Evolutionary conservation across 2,888 invertebrate species (phyloP).

Genomic region (Azorinus chamasolen): DNA sequence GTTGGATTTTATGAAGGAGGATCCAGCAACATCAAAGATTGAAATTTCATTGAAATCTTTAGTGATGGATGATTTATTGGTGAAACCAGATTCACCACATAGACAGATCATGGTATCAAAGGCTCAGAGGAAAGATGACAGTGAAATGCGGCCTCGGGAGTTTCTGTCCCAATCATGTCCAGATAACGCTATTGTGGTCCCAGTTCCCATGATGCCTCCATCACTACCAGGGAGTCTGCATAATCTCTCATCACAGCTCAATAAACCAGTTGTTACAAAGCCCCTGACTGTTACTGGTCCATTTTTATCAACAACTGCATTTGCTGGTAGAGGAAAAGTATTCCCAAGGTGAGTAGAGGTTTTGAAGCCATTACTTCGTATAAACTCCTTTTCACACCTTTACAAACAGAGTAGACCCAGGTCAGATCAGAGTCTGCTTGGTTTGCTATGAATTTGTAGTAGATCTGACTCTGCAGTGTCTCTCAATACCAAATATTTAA

Average conservation of each 20-base stretch:
- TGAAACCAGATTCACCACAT: constrained; percentile 92
- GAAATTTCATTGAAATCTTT: constrained; percentile 93
- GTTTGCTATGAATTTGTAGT: too few species aligned
- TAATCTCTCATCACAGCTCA: constrained; percentile 46
- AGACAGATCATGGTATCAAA: constrained; percentile 91
- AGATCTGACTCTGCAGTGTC: too few species aligned
- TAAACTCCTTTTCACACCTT: neutral
- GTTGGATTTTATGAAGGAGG: constrained; percentile 91
- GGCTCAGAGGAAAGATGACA: constrained; percentile 53
- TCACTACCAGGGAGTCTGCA: constrained; percentile 83
- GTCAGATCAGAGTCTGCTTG: too few species aligned
- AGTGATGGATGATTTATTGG: constrained; percentile 95
- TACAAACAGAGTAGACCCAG: too few species aligned
- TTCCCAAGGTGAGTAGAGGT: constrained; percentile 18
- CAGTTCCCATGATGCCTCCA: constrained; percentile 88
- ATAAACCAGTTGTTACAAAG: constrained; percentile 30
- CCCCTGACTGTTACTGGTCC: constrained; percentile 21
- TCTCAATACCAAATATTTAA: too few species aligned
- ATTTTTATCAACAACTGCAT: constrained; percentile 20
- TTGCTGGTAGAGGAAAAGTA: constrained; percentile 16
- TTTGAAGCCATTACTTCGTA: neutral
- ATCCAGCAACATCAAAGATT: constrained; percentile 91
- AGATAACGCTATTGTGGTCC: constrained; percentile 81
- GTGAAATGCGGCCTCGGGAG: constrained; percentile 53
- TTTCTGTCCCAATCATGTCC: constrained; percentile 94